Base-by-base conservation (phyloP, 1,140 invertebrate species). In the Papilio helenus region DNA sequence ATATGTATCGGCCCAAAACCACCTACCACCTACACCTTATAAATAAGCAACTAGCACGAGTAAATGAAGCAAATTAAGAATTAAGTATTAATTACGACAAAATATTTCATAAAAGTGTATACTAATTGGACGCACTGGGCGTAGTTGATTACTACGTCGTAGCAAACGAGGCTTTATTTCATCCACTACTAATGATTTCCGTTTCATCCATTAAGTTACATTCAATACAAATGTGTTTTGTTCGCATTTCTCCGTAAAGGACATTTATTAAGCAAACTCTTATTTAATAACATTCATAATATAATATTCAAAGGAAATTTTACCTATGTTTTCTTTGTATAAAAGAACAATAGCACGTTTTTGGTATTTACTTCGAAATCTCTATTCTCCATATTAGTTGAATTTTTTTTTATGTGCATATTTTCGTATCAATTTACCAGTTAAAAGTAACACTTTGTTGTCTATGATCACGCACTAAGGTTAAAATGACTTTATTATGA, bases 111-210 rank as follows among this genome's bases (percentile, higher is more conserved):
- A 26, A 61, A 26, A 61, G 58, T 61, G 20, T 61, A 26, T 61
- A 61, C 58, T 61, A 61, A 61, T 61, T 61, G 58, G 58, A 61
- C 58, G 58, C 58, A 61, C 58, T 61, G 58, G 58, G 58, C 58
- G 20, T 23, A 61, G 58, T 61, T 61, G 58, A 61, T 73, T 73
- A 44, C 39, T 73, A 73, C 72, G 39, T 73, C 10, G 72, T 20
- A 46, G 39, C 72, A 73, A 73, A 49, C 72, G 72, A 20, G 42
- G 18, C 39, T 73, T 73, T 46, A 73, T 73, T 44, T 73, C 39
- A 46, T 73, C 72, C 72, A 44, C 72, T 73, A 73, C 72, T 73
- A 73, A 73, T 73, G 72, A 46, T 73, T 73, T 73, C 72, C 72
- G 72, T 73, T 73, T 23, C 10, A 42, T 72, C 34, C 65, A 71